A percentile compares a stretch with the other conserved stretches of the same genome.
Conservation (phyloP, 2,888 invertebrate genomes). For the Diachrysia chrysitis region DNA sequence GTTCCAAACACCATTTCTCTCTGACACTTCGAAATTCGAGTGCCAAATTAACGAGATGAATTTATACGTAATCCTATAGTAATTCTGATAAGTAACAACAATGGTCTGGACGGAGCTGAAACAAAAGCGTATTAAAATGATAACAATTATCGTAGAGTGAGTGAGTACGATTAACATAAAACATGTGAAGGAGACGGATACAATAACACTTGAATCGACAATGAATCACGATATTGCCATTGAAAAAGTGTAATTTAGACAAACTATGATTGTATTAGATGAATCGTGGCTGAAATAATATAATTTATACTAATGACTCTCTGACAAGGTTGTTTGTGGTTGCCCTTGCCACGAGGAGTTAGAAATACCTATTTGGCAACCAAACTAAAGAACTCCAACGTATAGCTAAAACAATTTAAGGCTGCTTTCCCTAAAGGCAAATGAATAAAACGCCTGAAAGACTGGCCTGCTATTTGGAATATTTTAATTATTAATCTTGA, state of each 20-base stretch:
- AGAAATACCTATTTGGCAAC: slow-evolving; percentile 25
- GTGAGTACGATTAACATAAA: slow-evolving; percentile 63
- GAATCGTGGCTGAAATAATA: slow-evolving; percentile 22
- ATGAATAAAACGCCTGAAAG: too few relatives aligned
- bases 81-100: slow-evolving; percentile 40
- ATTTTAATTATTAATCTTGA: not conserved
- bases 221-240: slow-evolving; percentile 70
- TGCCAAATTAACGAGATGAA: slow-evolving; percentile 17
- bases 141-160: slow-evolving; percentile 65
- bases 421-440: not conserved
- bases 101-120: slow-evolving; percentile 38
- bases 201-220: slow-evolving; percentile 78
- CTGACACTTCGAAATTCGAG: slow-evolving; percentile 1
- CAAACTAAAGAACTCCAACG: not conserved
- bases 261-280: slow-evolving; percentile 45
- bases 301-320: slow-evolving; percentile 21
- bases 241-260: slow-evolving; percentile 61
- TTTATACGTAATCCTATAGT: slow-evolving; percentile 18
- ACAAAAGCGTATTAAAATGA: slow-evolving; percentile 63
- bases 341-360: slow-evolving; percentile 43
- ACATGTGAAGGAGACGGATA: slow-evolving; percentile 59
- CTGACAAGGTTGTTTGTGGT: slow-evolving; percentile 38
- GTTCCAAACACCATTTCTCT: slow-evolving; percentile 13
- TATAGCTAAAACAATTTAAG: not conserved
- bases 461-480: not conserved